Evolutionary conservation across 2,888 invertebrate genomes (phyloP).

Genomic region (Drosophila nr. perissopoda): DNA sequence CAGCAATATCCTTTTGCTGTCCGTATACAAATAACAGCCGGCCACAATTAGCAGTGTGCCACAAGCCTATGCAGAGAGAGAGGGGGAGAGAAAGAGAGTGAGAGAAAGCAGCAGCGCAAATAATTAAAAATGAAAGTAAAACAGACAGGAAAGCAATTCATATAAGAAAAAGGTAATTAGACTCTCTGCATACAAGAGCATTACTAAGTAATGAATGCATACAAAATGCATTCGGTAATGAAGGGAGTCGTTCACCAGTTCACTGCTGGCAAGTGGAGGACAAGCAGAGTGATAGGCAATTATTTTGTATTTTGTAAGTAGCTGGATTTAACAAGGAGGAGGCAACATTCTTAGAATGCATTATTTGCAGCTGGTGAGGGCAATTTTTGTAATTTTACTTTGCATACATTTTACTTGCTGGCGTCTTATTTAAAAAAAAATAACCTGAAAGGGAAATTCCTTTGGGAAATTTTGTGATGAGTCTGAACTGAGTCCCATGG

Average conservation of each 20-base stretch:
- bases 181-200: too few species aligned
- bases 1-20: conserved; percentile 89
- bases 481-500: background rate
- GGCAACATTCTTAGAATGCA: background rate
- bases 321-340: background rate
- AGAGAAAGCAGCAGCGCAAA: background rate
- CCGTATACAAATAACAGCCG: conserved; percentile 90
- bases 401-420: background rate
- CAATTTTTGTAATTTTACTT: background rate
- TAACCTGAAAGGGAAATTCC: background rate
- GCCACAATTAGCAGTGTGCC: conserved; percentile 90
- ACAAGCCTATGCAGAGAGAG: conserved; percentile 86
- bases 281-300: background rate
- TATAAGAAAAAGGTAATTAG: too few species aligned
- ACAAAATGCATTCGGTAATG: background rate
- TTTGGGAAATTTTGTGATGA: background rate
- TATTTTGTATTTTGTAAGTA: too few species aligned
- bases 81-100: background rate
- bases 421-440: too few species aligned
- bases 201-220: background rate
- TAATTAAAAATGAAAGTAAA: too few species aligned
- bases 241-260: background rate
- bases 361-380: background rate
- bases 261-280: too few species aligned
- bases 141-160: too few species aligned